These are phyloP conservation scores for Muntiacus reevesi DNA, from an alignment of 2,113 vertebrate species.

Conservation along the genomic window DNA sequence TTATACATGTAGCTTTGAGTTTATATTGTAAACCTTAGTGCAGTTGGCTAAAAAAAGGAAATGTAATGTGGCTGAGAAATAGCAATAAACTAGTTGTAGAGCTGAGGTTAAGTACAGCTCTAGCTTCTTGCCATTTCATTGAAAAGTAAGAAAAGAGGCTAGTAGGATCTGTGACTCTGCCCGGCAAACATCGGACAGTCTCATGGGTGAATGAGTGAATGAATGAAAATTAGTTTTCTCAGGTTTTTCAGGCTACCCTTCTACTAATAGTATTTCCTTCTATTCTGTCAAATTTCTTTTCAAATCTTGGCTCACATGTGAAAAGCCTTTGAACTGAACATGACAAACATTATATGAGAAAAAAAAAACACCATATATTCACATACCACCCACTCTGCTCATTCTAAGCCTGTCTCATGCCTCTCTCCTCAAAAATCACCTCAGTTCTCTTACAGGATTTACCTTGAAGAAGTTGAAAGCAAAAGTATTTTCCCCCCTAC, in stretches of 20 bases:
- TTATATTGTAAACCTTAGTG: not conserved
- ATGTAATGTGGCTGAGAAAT: not conserved
- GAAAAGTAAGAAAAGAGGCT: not conserved
- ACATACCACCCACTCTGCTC: not conserved
- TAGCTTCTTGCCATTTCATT: not conserved
- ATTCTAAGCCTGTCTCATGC: not conserved
- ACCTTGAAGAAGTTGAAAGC: not conserved
- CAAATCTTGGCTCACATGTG: not conserved
- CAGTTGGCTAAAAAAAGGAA: not conserved
- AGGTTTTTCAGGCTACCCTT: not conserved
- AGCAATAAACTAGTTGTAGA: not conserved
- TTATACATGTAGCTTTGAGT: not conserved
- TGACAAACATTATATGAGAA: not conserved
- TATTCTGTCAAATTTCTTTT: not conserved
- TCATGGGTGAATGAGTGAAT: not conserved
- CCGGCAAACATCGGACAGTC: not conserved
- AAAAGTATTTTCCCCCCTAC: not conserved
- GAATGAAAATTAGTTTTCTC: not conserved
- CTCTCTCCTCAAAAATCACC: not conserved
- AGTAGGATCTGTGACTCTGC: not conserved
- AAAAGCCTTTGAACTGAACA: not conserved
- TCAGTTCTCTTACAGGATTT: not conserved
- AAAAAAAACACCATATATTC: not conserved
- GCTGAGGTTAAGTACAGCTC: not conserved
- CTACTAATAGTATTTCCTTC: not conserved